Percentiles rank a stretch among this genome's conserved stretches.
phyloP scores from a whole-genome alignment of 2,888 invertebrate genomes.

The Drosophila cracens region DNA sequence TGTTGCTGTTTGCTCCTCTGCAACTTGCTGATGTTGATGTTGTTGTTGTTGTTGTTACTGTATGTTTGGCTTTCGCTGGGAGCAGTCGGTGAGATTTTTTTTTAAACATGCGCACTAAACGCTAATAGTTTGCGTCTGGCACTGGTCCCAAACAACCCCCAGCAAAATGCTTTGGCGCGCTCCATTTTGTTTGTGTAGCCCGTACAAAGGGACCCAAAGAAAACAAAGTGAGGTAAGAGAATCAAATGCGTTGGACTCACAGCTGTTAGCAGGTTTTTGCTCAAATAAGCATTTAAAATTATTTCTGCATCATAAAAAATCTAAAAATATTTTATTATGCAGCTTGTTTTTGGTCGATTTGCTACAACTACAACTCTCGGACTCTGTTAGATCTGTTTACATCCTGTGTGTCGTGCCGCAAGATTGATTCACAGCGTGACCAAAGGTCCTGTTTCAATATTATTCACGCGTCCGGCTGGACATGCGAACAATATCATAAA shows the following conservation, averaged over 20 bases:
- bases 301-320: conserved; percentile 78
- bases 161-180: conserved; percentile 51
- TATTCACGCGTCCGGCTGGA: conserved; percentile 76
- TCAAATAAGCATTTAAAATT: conserved; percentile 60
- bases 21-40: conserved; percentile 31
- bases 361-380: conserved; percentile 6
- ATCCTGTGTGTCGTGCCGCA: conserved; percentile 64
- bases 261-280: conserved; percentile 51
- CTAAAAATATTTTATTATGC: conserved; percentile 59
- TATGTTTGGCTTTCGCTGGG: conserved; percentile 51
- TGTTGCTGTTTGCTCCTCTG: conserved; percentile 70
- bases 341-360: conserved; percentile 5
- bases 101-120: conserved; percentile 79
- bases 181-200: conserved; percentile 71
- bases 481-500: conserved; percentile 62
- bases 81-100: conserved; percentile 50
- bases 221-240: background rate
- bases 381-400: conserved; percentile 57
- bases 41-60: conserved; percentile 31
- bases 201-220: conserved; percentile 9
- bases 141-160: conserved; percentile 54
- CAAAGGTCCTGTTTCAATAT: conserved; percentile 76
- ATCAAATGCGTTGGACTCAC: conserved; percentile 8
- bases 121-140: conserved; percentile 74
- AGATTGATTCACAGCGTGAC: conserved; percentile 81